Evolutionary conservation across 1,140 invertebrate species (phyloP), one percentile per base, ranked within the genome.

Genomic region (Akabosia matsudoensis): DNA sequence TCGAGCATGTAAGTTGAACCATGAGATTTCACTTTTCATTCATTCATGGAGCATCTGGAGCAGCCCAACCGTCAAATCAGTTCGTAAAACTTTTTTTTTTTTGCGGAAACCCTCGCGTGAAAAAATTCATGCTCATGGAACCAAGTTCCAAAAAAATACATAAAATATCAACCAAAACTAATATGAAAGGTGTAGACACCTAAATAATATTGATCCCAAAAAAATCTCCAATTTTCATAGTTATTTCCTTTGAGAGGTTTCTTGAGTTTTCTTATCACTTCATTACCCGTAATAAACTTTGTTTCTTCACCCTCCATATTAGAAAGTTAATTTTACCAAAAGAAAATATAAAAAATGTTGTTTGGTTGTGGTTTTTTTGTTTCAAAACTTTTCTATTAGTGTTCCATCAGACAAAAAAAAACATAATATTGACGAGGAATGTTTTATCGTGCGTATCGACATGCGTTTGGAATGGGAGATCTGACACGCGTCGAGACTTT

Each of bases 1-100:
- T 56, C 13, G 24, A 24, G 54, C 54, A 24, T 56, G 54, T 56
- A 56, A 56, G 54, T 22, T 45, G 37, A 56, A 56, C 10, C 54
- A 56, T 56, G 24, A 56, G 54, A 56, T 56, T 56, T 24, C 54
- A 56, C 54, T 56, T 56, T 56, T 56, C 54, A 56, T 56, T 56
- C 54, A 56, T 56, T 16, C 54, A 67, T 31, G 61, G 61, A 67
- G 22, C 61, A 67, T 67, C 61, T 67, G 61, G 61, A 67, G 31
- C n/a, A 67, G 30, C 31, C 61, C 61, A 67, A 67, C 3, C 61
- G 61, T 28, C 54, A 56, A 56, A 56, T 56, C 37, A 45, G 18
- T 18, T n/a, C n/a, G n/a, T n/a, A n/a, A n/a, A n/a, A n/a, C n/a
- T n/a, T 45, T 45, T 18, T 10, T 18, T 45, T 45, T 45, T 45